These are phyloP conservation scores for Heteronetta atricapilla DNA, from an alignment of 2,113 vertebrate genomes.

Conservation along the genomic window DNA sequence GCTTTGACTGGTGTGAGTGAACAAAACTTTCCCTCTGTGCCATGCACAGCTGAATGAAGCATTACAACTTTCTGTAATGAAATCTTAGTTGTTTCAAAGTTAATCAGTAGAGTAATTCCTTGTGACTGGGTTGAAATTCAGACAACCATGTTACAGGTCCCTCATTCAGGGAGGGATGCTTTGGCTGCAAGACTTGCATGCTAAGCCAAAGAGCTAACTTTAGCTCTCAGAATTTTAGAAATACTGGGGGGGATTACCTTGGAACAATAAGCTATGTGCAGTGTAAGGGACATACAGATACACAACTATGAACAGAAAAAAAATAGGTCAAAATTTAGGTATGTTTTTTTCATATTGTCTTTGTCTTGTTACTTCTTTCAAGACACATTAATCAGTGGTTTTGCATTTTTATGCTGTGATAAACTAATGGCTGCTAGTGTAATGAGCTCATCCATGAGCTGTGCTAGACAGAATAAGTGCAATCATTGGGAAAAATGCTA, in stretches of 20 bases:
- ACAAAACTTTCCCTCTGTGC: not conserved
- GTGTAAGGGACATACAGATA: not conserved
- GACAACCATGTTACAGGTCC: not conserved
- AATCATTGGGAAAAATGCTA: conserved; percentile 63
- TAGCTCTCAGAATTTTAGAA: not conserved
- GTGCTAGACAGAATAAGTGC: conserved; percentile 51
- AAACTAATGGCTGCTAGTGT: conserved; percentile 58
- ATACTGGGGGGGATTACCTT: not conserved
- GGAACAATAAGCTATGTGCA: not conserved
- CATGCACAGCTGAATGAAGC: not conserved
- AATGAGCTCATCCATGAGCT: conserved; percentile 60
- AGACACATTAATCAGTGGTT: conserved; percentile 48
- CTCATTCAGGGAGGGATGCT: not conserved
- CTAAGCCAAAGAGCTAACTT: not conserved
- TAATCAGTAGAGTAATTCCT: not conserved
- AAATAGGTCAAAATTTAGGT: not conserved
- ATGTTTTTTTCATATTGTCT: not conserved
- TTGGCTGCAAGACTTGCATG: not conserved
- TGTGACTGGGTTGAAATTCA: not conserved
- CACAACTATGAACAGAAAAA: not conserved
- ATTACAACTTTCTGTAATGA: not conserved
- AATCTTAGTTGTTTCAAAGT: not conserved
- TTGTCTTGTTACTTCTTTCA: conserved; percentile 33
- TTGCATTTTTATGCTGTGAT: conserved; percentile 54
- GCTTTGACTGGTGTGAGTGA: not conserved